Evolutionary conservation across 2,113 vertebrate genomes (phyloP), one percentile per base, ranked within the genome.

Genomic region (Dipodomys spectabilis): DNA sequence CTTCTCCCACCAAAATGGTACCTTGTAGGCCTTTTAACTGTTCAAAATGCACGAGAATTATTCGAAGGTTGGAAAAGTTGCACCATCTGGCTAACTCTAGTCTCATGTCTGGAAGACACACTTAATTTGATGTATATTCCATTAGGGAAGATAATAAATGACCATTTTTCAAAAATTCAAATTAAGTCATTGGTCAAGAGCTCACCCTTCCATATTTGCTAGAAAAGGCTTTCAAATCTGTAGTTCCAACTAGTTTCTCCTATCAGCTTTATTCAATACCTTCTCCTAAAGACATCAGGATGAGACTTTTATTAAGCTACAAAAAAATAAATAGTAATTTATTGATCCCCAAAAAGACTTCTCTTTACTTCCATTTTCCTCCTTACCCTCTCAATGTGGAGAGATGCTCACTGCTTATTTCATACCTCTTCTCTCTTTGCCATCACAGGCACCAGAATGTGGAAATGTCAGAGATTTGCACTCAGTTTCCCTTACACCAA

Each of bases 141-240:
- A 95, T 91, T 94, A 95, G 96, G 79, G 45, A 94, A 96, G 80
- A 86, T 87, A 89, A 95, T 87, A 73, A 96, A 95, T 7, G 28
- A 27, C n/a, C 82, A 90, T 92, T 95, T 92, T 92, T 94, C 87
- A 95, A 94, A 93, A 60, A 93, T 89, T 95, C 89, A 85, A 86
- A 86, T 92, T 75, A 95, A 94, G 72, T 68, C 68, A 85, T 62
- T 94, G 57, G 86, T 92, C 86, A 93, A 75, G 77, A 94, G 57
- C 39, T 72, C 73, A 89, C 89, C 18, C 18, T 72, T 87, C 68
- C 65, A 84, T 19, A 64, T 65, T 82, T 88, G 80, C 92, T 45
- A 77, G 32, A 22, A 86, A 62, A 92, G 35, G 81, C 30, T 88
- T 82, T 81, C 68, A 94, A 88, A 80, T 92, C 44, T 88, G n/a